Conservation (phyloP, 2,113 vertebrate genomes). For the Crotalus helleri region DNA sequence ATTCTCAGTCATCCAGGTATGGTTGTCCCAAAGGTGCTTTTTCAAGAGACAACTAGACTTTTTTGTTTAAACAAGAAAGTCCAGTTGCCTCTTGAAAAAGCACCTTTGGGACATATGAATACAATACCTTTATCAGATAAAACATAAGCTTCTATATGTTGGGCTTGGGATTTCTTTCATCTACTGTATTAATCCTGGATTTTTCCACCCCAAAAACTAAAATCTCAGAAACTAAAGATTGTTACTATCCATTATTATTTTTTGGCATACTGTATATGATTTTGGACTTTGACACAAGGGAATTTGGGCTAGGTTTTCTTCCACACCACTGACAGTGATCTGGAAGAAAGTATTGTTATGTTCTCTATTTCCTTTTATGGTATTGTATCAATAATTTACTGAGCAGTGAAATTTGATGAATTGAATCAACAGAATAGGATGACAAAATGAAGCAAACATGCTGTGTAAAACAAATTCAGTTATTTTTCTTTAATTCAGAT, state of each 20-base stretch:
- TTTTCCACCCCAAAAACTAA: background rate
- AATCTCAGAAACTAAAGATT: background rate
- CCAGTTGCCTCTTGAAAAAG: no score
- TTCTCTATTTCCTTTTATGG: conserved; percentile 28
- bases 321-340: background rate
- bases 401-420: conserved; percentile 25
- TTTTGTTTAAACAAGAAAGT: no score
- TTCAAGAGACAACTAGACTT: no score
- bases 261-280: background rate
- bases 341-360: background rate
- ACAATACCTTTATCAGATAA: background rate
- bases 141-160: background rate
- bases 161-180: background rate
- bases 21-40: no score
- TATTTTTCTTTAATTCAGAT: background rate
- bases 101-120: background rate
- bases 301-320: background rate
- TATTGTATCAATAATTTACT: conserved; percentile 44
- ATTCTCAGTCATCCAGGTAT: no score
- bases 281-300: background rate
- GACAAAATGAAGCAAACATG: conserved; percentile 21
- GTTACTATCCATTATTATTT: background rate
- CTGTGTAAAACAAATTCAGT: background rate
- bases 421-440: conserved; percentile 23
- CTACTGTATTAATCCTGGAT: background rate